These are phyloP conservation scores for Tortrix viridana DNA, from an alignment of 2,888 invertebrate genomes.

Conservation along the genomic window DNA sequence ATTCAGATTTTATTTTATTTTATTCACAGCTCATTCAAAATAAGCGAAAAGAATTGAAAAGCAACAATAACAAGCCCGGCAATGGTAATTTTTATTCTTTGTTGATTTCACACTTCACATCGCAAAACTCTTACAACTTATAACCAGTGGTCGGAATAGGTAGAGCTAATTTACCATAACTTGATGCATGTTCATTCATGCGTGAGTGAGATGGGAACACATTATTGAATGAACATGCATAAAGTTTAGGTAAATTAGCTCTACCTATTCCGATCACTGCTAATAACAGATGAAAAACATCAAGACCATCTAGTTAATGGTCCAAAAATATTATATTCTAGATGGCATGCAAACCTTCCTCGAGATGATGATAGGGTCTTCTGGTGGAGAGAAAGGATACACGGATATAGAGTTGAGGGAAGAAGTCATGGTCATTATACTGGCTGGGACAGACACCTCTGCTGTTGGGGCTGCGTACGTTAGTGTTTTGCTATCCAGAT, in stretches of 20 bases:
- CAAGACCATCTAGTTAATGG: too few species aligned
- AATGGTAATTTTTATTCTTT: background rate
- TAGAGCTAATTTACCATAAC: too few species aligned
- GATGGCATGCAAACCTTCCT: conserved; percentile 19
- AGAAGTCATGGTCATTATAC: conserved; percentile 23
- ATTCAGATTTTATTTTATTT: too few species aligned
- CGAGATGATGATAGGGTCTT: conserved; percentile 24
- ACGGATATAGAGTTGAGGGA: conserved; percentile 22
- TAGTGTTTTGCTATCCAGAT: conserved; percentile 15
- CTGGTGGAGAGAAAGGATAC: conserved; percentile 26
- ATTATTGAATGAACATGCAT: too few species aligned
- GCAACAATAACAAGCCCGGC: background rate
- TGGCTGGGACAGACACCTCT: conserved; percentile 32
- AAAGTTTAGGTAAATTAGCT: too few species aligned
- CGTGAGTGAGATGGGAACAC: too few species aligned
- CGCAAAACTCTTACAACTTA: too few species aligned
- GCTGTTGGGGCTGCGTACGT: conserved; percentile 23
- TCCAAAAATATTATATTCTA: background rate
- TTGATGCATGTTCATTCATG: too few species aligned
- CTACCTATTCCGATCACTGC: too few species aligned
- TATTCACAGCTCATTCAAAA: conserved; percentile 14
- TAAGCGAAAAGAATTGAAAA: conserved; percentile 7
- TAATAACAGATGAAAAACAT: background rate
- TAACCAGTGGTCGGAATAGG: too few species aligned
- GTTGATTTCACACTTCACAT: too few species aligned